These are phyloP conservation scores for Eriosoma lanigerum DNA, from an alignment of 1,140 invertebrate genomes.

Conservation along the genomic window DNA sequence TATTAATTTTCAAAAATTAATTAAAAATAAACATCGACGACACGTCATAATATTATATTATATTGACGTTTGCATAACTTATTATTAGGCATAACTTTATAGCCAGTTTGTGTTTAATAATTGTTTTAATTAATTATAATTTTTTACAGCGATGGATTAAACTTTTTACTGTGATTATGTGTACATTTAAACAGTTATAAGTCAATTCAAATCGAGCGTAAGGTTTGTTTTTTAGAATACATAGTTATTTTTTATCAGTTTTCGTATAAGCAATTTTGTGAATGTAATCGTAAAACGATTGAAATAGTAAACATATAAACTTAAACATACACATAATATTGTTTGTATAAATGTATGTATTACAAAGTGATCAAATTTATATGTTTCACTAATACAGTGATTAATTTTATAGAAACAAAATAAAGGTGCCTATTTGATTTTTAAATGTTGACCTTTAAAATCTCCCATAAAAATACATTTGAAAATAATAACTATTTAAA, in stretches of 20 bases:
- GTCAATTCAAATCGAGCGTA: background rate
- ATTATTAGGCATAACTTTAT: background rate
- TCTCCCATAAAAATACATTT: no score
- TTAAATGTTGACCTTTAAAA: no score
- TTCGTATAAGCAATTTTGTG: background rate
- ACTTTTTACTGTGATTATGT: no score
- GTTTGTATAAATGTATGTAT: background rate
- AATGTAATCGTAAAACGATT: background rate
- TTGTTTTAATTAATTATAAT: conserved; percentile 26
- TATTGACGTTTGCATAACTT: background rate
- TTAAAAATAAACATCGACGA: conserved; percentile 26
- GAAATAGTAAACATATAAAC: background rate
- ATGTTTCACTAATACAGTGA: no score
- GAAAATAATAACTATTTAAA: no score
- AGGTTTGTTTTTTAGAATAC: background rate
- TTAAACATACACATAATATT: background rate
- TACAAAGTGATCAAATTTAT: no score
- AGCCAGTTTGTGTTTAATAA: no score
- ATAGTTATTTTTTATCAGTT: background rate
- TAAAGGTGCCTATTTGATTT: no score
- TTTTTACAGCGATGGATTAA: conserved; percentile 7
- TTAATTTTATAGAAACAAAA: no score
- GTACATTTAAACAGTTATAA: background rate
- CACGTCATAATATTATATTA: background rate
- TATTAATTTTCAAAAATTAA: conserved; percentile 10